A percentile compares a stretch with the other conserved stretches of the same genome.
phyloP scores from a whole-genome alignment of 2,113 vertebrate species.

The Heterotis niloticus region DNA sequence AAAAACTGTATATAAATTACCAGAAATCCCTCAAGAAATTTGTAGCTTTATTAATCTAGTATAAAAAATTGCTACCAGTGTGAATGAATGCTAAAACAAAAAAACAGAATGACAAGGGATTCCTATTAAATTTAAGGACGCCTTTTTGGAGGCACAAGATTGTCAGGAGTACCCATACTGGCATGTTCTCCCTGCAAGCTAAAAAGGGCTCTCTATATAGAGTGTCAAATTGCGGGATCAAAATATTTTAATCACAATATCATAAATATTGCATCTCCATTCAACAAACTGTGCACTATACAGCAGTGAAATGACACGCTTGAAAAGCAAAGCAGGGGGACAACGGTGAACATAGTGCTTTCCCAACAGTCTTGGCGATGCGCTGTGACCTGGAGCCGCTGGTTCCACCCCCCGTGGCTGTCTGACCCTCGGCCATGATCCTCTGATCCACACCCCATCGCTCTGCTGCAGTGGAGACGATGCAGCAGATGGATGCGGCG shows the following conservation, averaged over 20 bases:
- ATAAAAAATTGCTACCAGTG: not conserved
- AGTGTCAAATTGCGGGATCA: too few relatives aligned
- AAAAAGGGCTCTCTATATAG: conserved; percentile 33
- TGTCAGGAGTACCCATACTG: conserved; percentile 25
- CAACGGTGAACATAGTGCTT: too few relatives aligned
- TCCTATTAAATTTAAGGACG: conserved; percentile 38
- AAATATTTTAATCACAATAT: too few relatives aligned
- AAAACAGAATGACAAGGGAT: conserved; percentile 30
- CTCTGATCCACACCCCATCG: not conserved
- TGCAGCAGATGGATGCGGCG: conserved; percentile 6
- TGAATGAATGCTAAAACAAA: not conserved
- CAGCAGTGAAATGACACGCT: conserved; percentile 52
- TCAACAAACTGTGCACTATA: conserved; percentile 31
- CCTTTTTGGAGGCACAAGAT: conserved; percentile 35
- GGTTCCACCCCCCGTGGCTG: not conserved
- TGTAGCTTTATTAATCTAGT: too few relatives aligned
- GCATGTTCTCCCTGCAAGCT: conserved; percentile 50
- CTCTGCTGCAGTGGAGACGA: conserved; percentile 3
- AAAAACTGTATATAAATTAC: too few relatives aligned
- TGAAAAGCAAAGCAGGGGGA: conserved; percentile 60
- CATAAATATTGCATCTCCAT: conserved; percentile 46
- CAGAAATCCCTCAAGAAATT: too few relatives aligned
- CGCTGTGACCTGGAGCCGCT: too few relatives aligned
- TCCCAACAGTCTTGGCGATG: too few relatives aligned
- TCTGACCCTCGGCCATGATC: not conserved